Evolutionary conservation across 2,888 invertebrate genomes (phyloP).

Genomic region (Cartodere bifasciata): DNA sequence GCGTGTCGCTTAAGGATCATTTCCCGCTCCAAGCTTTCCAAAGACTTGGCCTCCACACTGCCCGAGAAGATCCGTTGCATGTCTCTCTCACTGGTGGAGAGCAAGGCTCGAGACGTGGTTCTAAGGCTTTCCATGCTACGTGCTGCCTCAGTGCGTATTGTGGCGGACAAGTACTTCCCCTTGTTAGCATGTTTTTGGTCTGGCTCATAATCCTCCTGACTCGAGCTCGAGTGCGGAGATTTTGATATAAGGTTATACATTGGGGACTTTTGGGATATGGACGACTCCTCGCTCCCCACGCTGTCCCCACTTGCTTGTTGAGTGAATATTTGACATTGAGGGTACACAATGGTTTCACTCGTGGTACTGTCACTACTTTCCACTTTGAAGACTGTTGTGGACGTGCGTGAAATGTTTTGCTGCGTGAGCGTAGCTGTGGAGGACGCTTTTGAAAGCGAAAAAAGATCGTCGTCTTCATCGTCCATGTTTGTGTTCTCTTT

Average conservation of each 20-base stretch:
- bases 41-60: conserved; percentile 44
- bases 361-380: conserved; percentile 16
- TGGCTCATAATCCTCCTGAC: conserved; percentile 54
- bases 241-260: conserved; percentile 30
- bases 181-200: conserved; percentile 38
- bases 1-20: conserved; percentile 44
- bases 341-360: conserved; percentile 19
- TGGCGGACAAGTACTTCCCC: conserved; percentile 43
- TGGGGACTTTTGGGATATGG: conserved; percentile 28
- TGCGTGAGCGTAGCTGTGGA: conserved; percentile 31
- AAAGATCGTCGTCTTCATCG: conserved; percentile 31
- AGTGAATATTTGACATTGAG: conserved; percentile 36
- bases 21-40: conserved; percentile 46
- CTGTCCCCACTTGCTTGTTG: conserved; percentile 46
- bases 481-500: conserved; percentile 30
- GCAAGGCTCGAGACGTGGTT: conserved; percentile 43
- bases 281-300: conserved; percentile 37
- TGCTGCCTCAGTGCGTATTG: conserved; percentile 43
- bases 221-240: conserved; percentile 47
- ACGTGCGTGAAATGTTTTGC: conserved; percentile 24
- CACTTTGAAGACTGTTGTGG: conserved; percentile 20
- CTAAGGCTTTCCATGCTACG: conserved; percentile 62
- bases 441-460: conserved; percentile 27
- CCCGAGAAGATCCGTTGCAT: conserved; percentile 39
- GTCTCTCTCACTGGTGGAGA: conserved; percentile 55